Conservation (phyloP, 2,113 vertebrate species). For the Bos indicus region DNA sequence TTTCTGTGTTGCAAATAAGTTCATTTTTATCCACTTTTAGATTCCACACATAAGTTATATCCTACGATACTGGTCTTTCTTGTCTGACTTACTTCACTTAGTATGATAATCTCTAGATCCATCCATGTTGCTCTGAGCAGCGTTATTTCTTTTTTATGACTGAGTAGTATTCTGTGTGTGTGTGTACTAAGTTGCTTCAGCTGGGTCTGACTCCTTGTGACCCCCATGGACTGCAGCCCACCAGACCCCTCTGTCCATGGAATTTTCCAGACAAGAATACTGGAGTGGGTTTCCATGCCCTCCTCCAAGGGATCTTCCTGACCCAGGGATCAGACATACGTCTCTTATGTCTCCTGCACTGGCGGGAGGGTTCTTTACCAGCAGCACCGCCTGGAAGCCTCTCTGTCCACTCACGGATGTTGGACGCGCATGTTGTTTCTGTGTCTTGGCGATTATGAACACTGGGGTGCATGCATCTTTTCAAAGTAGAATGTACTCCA, state of each 20-base stretch:
- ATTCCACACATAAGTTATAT: background rate
- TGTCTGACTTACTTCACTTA: background rate
- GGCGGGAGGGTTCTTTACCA: background rate
- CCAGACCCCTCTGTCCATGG: background rate
- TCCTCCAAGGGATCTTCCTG: background rate
- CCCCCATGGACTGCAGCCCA: background rate
- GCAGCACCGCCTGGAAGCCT: background rate
- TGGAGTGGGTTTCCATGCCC: background rate
- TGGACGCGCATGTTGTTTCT: accelerated
- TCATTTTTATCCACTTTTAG: background rate
- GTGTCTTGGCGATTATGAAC: background rate
- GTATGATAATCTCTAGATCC: background rate
- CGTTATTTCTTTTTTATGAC: background rate
- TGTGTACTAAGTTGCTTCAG: background rate
- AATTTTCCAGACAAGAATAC: background rate
- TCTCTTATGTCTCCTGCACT: background rate
- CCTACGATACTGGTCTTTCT: background rate
- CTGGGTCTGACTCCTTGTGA: background rate
- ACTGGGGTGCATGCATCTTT: background rate
- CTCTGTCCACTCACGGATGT: accelerated
- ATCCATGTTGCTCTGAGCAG: background rate
- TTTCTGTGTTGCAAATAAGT: background rate
- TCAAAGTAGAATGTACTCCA: background rate
- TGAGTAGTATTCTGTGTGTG: background rate
- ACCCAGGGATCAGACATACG: background rate